Percentiles rank a stretch among this genome's conserved stretches.
Evolutionary conservation across 2,113 vertebrate species (phyloP).

Genomic region (Sinocyclocheilus maitianheensis): DNA sequence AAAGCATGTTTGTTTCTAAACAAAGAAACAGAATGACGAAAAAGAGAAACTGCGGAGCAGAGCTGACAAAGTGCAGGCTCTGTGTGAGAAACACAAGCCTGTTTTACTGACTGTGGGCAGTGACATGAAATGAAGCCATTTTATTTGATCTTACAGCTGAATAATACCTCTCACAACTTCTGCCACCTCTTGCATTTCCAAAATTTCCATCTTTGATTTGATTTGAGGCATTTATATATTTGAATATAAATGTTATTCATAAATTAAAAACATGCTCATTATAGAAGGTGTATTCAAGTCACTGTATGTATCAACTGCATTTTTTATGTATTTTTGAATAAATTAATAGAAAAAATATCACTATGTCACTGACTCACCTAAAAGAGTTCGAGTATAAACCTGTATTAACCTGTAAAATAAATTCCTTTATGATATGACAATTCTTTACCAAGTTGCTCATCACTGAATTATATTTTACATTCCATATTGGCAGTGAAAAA

Average conservation of each 20-base stretch:
- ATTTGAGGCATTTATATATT: constrained; percentile 4
- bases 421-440: too few relatives aligned
- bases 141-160: constrained; percentile 71
- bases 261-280: background rate
- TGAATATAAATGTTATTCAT: constrained; percentile 27
- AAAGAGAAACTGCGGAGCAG: constrained; percentile 45
- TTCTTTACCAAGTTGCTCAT: too few relatives aligned
- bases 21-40: constrained; percentile 48
- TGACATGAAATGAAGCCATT: constrained; percentile 64
- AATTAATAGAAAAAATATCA: too few relatives aligned
- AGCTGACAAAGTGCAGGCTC: constrained; percentile 65
- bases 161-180: constrained; percentile 64
- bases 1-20: constrained; percentile 25
- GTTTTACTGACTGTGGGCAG: constrained; percentile 63
- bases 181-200: constrained; percentile 44
- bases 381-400: too few relatives aligned
- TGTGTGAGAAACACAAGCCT: constrained; percentile 62
- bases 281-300: background rate
- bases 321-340: background rate
- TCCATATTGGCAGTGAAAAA: too few relatives aligned
- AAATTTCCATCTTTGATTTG: constrained; percentile 48
- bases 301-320: background rate
- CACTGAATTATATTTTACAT: too few relatives aligned
- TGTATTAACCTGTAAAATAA: too few relatives aligned
- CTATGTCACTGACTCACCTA: too few relatives aligned